phyloP scores from a whole-genome alignment of 2,113 vertebrate genomes.

The Leucoraja erinaceus region DNA sequence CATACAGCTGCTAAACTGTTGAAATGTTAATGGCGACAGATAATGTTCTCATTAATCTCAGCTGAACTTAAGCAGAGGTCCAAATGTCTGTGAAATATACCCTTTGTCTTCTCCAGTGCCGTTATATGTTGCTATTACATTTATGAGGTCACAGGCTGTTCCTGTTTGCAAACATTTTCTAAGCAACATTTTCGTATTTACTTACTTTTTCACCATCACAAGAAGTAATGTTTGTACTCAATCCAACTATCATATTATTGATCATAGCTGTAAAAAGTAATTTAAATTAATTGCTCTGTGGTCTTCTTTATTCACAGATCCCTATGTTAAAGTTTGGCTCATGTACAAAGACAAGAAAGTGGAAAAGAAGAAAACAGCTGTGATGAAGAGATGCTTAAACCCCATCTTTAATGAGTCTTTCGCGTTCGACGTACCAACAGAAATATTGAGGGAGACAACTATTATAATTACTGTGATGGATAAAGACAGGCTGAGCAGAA shows the following conservation, averaged over 20 bases:
- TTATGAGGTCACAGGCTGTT: neutral
- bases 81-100: neutral
- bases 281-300: neutral
- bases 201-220: neutral
- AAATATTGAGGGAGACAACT: slow-evolving; percentile 92
- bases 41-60: neutral
- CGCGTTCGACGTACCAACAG: slow-evolving; percentile 89
- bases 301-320: slow-evolving; percentile 60
- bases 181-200: neutral
- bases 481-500: slow-evolving; percentile 92
- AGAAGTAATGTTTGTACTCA: neutral
- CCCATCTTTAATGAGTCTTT: slow-evolving; percentile 97
- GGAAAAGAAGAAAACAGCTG: slow-evolving; percentile 97
- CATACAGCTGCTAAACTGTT: neutral
- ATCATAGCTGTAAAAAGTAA: neutral
- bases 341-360: slow-evolving; percentile 98
- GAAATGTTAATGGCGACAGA: neutral
- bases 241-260: neutral
- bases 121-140: neutral
- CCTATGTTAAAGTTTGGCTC: slow-evolving; percentile 97
- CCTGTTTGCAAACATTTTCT: neutral
- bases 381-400: slow-evolving; percentile 93
- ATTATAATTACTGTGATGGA: slow-evolving; percentile 99
- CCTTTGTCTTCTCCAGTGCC: neutral
- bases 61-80: neutral